These are phyloP conservation scores for Melieria picta DNA, from an alignment of 2,888 invertebrate species.

Conservation along the genomic window DNA sequence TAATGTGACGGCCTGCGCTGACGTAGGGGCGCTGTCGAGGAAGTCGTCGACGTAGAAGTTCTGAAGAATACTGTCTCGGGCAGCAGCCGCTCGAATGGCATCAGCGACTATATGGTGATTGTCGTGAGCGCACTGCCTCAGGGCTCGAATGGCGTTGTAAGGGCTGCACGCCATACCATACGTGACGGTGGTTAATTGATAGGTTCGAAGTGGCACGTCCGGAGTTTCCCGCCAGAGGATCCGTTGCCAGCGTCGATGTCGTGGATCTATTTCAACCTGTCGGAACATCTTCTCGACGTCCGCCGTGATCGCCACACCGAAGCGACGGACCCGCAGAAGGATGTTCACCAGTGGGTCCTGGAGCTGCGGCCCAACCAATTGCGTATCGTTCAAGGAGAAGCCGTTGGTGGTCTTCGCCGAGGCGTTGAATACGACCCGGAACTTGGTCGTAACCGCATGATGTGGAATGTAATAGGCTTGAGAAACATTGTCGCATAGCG, in stretches of 20 bases:
- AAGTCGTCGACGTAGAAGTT: conserved; percentile 36
- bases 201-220: background rate
- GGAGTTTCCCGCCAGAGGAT: conserved; percentile 28
- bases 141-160: conserved; percentile 21
- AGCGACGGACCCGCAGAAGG: conserved; percentile 2
- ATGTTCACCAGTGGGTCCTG: conserved; percentile 22
- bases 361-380: conserved; percentile 15
- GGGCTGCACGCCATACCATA: conserved; percentile 30
- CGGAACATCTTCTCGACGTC: conserved; percentile 16
- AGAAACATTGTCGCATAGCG: conserved; percentile 1
- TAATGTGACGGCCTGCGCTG: background rate
- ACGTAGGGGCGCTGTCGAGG: conserved; percentile 13
- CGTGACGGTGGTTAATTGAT: conserved; percentile 19
- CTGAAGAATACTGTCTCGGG: background rate
- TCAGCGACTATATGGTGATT: conserved; percentile 4
- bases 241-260: conserved; percentile 17
- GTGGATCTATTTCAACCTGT: conserved; percentile 1
- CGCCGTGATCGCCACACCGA: conserved; percentile 13
- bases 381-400: conserved; percentile 26
- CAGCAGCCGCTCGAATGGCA: conserved; percentile 8
- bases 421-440: conserved; percentile 34
- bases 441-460: conserved; percentile 21
- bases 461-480: conserved; percentile 33
- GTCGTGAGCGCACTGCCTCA: conserved; percentile 20
- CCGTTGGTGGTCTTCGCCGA: conserved; percentile 22